Evolutionary conservation across 2,888 invertebrate genomes (phyloP).

Genomic region (Pheosia tremula): DNA sequence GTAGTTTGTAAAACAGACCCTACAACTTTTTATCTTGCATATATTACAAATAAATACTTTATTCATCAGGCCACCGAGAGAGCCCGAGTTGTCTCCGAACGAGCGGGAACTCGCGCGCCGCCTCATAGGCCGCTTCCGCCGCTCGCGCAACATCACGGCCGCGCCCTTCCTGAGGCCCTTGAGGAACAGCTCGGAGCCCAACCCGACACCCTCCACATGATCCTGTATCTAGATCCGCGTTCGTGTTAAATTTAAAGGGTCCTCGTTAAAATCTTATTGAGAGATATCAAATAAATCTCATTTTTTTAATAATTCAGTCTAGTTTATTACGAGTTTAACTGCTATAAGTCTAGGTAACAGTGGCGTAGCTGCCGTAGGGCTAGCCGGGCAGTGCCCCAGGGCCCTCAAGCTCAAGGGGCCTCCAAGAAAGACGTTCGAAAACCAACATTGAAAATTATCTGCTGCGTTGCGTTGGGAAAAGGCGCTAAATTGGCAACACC

Average conservation of each 20-base stretch:
- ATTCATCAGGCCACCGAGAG: constrained; percentile 56
- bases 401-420: too few species aligned
- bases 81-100: constrained; percentile 61
- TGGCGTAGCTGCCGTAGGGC: too few species aligned
- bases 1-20: too few species aligned
- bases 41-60: background rate
- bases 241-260: constrained; percentile 25
- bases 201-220: constrained; percentile 25
- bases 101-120: constrained; percentile 66
- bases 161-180: constrained; percentile 61
- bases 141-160: constrained; percentile 58
- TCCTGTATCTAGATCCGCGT: constrained; percentile 5
- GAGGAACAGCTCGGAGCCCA: constrained; percentile 40
- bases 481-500: too few species aligned
- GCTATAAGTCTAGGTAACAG: too few species aligned
- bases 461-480: too few species aligned
- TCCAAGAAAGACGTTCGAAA: too few species aligned
- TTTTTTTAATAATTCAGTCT: too few species aligned
- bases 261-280: constrained; percentile 12
- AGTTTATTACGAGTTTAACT: too few species aligned
- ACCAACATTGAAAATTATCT: too few species aligned
- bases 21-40: too few species aligned
- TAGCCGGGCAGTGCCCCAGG: too few species aligned
- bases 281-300: constrained; percentile 2
- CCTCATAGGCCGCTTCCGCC: constrained; percentile 68